Evolutionary conservation across 2,113 vertebrate species (phyloP).

Genomic region (Lycaon pictus): DNA sequence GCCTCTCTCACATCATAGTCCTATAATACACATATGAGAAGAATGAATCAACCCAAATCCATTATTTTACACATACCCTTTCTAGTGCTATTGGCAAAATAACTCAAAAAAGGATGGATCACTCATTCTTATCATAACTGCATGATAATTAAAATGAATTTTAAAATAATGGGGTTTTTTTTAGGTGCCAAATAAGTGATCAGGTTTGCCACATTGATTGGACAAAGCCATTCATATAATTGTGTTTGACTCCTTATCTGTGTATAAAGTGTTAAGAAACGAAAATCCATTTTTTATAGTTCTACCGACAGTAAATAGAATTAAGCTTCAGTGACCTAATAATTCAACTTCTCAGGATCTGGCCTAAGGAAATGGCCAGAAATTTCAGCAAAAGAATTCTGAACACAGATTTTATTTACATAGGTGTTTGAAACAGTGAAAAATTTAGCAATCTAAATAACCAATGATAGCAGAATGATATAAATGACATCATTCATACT

Average conservation of each 20-base stretch:
- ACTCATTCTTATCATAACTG: background rate
- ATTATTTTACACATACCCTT: background rate
- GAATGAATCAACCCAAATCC: background rate
- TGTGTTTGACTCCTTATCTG: background rate
- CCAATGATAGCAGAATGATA: background rate
- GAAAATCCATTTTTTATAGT: slow-evolving; percentile 5
- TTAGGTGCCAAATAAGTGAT: background rate
- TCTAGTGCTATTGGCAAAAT: background rate
- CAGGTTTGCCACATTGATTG: background rate
- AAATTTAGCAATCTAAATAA: slow-evolving; percentile 30
- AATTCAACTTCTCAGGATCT: slow-evolving; percentile 20
- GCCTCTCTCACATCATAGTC: background rate
- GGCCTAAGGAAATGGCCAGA: slow-evolving; percentile 14
- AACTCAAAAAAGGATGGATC: slow-evolving; percentile 1
- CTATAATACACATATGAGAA: background rate
- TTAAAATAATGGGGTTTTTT: background rate
- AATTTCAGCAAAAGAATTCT: slow-evolving; percentile 23
- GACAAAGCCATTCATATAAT: background rate
- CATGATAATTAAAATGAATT: slow-evolving; percentile 32
- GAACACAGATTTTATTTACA: slow-evolving; percentile 2
- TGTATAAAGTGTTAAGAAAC: background rate
- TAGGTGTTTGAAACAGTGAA: slow-evolving; percentile 24
- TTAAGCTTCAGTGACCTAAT: background rate
- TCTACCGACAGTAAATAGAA: slow-evolving; percentile 7
- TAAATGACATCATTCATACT: background rate